phyloP scores from a whole-genome alignment of 2,113 vertebrate species.

The Corythornis madagascariensis region DNA sequence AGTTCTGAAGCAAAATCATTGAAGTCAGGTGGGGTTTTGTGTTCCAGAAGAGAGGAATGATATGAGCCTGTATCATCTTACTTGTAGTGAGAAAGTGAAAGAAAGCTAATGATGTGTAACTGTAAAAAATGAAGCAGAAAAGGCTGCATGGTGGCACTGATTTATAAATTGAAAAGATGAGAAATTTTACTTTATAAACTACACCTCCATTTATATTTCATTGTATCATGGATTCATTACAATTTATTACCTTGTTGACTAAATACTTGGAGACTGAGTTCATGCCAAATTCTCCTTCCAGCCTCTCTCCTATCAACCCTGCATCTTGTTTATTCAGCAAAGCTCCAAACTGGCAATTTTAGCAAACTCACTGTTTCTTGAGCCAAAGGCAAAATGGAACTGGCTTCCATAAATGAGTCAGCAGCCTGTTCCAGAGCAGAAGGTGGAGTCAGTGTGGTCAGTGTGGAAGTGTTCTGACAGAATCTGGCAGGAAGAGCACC shows the following conservation, averaged over 20 bases:
- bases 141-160: background rate
- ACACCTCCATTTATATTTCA: background rate
- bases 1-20: slow-evolving; percentile 26
- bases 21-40: slow-evolving; percentile 32
- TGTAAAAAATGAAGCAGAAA: background rate
- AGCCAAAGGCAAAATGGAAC: background rate
- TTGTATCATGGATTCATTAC: background rate
- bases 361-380: background rate
- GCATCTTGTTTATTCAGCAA: background rate
- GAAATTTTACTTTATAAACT: background rate
- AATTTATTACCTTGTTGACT: background rate
- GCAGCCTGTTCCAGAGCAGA: background rate
- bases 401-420: background rate
- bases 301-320: background rate
- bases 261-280: background rate
- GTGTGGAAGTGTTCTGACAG: background rate
- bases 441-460: background rate
- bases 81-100: background rate
- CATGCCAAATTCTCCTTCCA: background rate
- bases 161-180: background rate
- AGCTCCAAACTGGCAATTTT: background rate
- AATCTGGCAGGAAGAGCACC: background rate
- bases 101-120: background rate
- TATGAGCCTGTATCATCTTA: background rate
- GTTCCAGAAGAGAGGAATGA: background rate